Conservation (phyloP, 1,140 invertebrate species). For the Ganaspis sp. region DNA sequence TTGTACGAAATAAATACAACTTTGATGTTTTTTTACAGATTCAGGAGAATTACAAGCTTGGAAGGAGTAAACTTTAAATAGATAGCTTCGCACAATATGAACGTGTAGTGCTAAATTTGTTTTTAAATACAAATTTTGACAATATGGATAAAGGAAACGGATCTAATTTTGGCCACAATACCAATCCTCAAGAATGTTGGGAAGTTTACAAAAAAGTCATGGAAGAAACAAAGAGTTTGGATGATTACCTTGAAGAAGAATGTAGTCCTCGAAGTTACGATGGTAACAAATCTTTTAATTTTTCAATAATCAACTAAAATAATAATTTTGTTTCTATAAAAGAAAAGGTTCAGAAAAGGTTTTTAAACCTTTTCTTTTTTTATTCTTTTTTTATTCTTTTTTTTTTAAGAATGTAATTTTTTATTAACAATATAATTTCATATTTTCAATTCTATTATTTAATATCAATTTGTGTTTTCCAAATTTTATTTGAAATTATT, state of each 20-base stretch:
- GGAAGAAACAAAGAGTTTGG: slow-evolving; percentile 75
- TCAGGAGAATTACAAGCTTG: background rate
- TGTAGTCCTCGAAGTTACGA: slow-evolving; percentile 71
- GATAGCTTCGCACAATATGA: background rate
- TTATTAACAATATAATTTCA: no score
- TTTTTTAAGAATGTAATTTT: no score
- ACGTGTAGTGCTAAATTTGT: background rate
- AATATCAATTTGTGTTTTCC: no score
- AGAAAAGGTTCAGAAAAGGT: background rate
- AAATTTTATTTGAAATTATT: no score
- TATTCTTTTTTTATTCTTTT: no score
- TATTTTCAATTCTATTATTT: no score
- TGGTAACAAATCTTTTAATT: slow-evolving; percentile 57
- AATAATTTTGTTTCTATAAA: background rate
- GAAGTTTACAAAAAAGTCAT: slow-evolving; percentile 76
- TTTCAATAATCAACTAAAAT: background rate
- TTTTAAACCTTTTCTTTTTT: no score
- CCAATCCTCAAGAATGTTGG: slow-evolving; percentile 77
- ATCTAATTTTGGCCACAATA: slow-evolving; percentile 63
- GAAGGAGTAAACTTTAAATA: background rate
- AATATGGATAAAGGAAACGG: slow-evolving; percentile 68
- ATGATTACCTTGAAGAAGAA: slow-evolving; percentile 77
- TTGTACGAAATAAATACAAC: background rate
- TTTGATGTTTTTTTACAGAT: background rate
- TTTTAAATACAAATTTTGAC: slow-evolving; percentile 28